Percentiles rank a stretch among this genome's conserved stretches.
These are phyloP conservation scores for Platysternon megacephalum DNA, from an alignment of 2,113 vertebrate genomes.

Conservation along the genomic window DNA sequence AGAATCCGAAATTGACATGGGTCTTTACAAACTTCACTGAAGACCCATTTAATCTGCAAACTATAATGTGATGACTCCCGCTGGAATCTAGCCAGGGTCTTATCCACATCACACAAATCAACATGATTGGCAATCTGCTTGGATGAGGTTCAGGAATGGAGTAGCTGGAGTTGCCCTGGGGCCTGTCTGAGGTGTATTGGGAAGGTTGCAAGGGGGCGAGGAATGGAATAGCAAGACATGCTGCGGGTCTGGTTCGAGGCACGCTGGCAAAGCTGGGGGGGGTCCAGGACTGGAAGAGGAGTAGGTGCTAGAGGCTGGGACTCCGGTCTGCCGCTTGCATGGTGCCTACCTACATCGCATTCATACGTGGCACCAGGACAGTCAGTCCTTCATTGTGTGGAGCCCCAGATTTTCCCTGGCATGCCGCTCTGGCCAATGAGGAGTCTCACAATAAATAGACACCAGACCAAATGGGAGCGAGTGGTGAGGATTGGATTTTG, in stretches of 20 bases:
- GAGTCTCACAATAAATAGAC: not conserved
- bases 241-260: constrained; percentile 66
- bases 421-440: not conserved
- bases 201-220: constrained; percentile 60
- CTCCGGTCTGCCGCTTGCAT: constrained; percentile 51
- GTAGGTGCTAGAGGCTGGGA: constrained; percentile 40
- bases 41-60: constrained; percentile 63
- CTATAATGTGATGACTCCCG: constrained; percentile 62
- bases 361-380: constrained; percentile 51
- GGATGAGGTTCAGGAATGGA: constrained; percentile 71
- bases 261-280: constrained; percentile 65
- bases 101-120: constrained; percentile 69
- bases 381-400: constrained; percentile 37
- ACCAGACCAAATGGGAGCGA: not conserved
- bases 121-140: constrained; percentile 69
- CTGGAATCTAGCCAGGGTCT: constrained; percentile 66
- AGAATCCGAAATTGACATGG: constrained; percentile 56
- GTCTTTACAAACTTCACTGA: constrained; percentile 41
- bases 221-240: constrained; percentile 64
- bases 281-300: constrained; percentile 56
- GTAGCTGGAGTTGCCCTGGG: constrained; percentile 71
- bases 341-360: constrained; percentile 61
- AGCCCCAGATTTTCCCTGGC: constrained; percentile 15
- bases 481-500: not conserved
- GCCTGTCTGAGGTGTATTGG: constrained; percentile 66